These are phyloP conservation scores for Metalampra italica DNA, from an alignment of 2,888 invertebrate genomes.

Conservation along the genomic window DNA sequence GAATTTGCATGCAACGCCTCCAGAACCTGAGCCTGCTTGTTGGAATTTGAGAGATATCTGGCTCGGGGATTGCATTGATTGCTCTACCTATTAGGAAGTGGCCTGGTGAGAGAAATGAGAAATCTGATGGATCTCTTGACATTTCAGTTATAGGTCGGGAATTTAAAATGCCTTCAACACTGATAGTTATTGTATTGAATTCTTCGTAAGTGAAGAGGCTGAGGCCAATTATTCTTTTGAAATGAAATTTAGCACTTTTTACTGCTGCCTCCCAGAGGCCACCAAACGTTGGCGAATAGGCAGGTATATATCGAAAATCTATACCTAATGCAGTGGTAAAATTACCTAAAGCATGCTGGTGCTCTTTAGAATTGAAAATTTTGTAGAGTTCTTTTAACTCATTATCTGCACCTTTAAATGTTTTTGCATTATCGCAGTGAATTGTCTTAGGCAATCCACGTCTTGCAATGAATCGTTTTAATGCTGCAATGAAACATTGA, in stretches of 20 bases:
- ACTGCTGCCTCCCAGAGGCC: conserved; percentile 15
- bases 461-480: conserved; percentile 11
- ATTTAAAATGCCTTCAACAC: conserved; percentile 25
- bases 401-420: conserved; percentile 5
- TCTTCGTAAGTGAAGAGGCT: conserved; percentile 10
- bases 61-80: conserved; percentile 6
- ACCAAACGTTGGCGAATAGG: conserved; percentile 14
- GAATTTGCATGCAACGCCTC: neutral
- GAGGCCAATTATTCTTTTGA: conserved; percentile 2
- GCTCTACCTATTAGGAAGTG: conserved; percentile 31
- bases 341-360: neutral
- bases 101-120: conserved; percentile 26
- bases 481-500: conserved; percentile 5
- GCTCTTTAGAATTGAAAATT: neutral
- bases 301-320: conserved; percentile 12
- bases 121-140: conserved; percentile 22
- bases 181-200: conserved; percentile 7
- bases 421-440: conserved; percentile 7
- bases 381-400: neutral
- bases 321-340: neutral
- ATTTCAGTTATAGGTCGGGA: conserved; percentile 25
- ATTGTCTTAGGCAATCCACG: conserved; percentile 6
- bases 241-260: conserved; percentile 11
- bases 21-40: conserved; percentile 1
- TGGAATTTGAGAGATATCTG: neutral